Conservation (phyloP, 2,113 vertebrate genomes). For the Herpetotheres cachinnans region DNA sequence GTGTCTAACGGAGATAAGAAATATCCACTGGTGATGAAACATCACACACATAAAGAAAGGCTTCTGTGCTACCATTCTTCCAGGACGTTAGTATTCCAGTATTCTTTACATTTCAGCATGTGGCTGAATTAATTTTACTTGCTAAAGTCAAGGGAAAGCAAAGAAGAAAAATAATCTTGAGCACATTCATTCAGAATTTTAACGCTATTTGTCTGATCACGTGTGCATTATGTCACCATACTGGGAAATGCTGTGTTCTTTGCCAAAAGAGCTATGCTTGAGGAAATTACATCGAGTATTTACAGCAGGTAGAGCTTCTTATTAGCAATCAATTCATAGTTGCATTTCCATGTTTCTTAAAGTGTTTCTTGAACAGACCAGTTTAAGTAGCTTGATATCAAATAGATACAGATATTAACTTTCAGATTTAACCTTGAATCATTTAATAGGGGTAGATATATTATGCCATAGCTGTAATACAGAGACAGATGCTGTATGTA, state of each 20-base stretch:
- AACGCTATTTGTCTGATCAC: background rate
- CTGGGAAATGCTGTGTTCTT: fast-evolving
- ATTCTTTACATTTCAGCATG: background rate
- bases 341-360: background rate
- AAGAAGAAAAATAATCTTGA: background rate
- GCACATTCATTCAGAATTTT: background rate
- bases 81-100: background rate
- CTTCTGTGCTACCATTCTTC: background rate
- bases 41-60: background rate
- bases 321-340: background rate
- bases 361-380: background rate
- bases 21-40: background rate
- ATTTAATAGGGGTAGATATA: background rate
- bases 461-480: background rate
- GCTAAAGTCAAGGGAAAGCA: background rate
- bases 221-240: background rate
- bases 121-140: background rate
- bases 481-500: background rate
- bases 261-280: background rate
- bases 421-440: background rate
- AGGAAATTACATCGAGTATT: background rate
- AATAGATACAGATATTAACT: background rate
- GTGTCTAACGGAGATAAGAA: background rate
- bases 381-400: background rate
- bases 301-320: background rate